Evolutionary conservation across 30 jellyfish, hydroid and myxozoan species (phyloP), one percentile per base, ranked within the genome.

Genomic region (Pelagia noctiluca): DNA sequence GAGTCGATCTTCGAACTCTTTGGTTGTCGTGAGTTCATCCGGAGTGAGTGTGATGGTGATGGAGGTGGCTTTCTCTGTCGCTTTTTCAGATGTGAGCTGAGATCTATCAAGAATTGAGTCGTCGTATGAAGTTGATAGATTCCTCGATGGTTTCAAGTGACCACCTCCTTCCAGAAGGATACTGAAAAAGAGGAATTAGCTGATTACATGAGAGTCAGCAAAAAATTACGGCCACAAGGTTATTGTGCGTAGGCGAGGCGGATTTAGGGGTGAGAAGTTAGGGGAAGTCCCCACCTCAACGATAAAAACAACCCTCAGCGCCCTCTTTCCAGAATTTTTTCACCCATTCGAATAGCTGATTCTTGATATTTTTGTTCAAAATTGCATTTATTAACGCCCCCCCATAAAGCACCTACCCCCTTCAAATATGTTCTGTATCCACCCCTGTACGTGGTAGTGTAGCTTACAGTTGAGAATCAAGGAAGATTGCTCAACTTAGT

Each of bases 1-100:
- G 52, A 94, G 61, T 48, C 99, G 66, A 25, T 88, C 88, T 66
- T 94, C 99, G 61, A 94, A 94, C 42, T 94, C 97, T 31, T 74
- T 63, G 25, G 87, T 87, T 31, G 95, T 81, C 31, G 97, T 60
- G 16, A 84, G 22, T 47, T 94, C 99, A 46, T 94, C 99, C 0
- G 99, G 99, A 25, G 99, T 94, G 10, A 85, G 50, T 13, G 83
- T 26, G 35, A 85, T 75, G 50, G 95, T 36, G 13, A 85, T 79
- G 28, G 89, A 42, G 7, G 66, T 38, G 10, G 95, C 78, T 25
- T 32, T 85, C 61, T 63, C 16, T 52, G 69, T 10, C 12, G 21
- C 65, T 28, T 38, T 48, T 13, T 77, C 36, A 16, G 66, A 12
- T 16, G 32, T 22, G 65, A 12, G 23, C 4, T 26, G n/a, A n/a